Evolutionary conservation across 2,888 invertebrate species (phyloP).

Genomic region (Monopis laevigella): DNA sequence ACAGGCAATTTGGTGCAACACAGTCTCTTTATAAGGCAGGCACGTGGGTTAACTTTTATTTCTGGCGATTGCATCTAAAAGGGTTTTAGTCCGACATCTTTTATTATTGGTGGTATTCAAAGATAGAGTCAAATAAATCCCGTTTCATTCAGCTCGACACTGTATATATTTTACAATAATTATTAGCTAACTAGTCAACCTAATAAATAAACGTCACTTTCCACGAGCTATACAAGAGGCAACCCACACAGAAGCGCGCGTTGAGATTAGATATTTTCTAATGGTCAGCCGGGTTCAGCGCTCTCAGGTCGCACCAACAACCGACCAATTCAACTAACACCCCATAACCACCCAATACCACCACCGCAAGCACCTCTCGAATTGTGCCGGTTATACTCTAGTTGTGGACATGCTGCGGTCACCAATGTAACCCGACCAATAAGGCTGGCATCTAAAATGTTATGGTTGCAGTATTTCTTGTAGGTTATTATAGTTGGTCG

Average conservation of each 20-base stretch:
- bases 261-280: constrained; percentile 36
- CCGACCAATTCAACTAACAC: constrained; percentile 15
- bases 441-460: constrained; percentile 6
- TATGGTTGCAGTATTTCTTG: constrained; percentile 10
- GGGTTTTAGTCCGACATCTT: no score
- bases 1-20: no score
- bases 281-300: constrained; percentile 35
- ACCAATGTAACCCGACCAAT: constrained; percentile 11
- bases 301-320: constrained; percentile 27
- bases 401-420: constrained; percentile 14
- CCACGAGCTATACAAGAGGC: no score
- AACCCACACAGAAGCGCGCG: constrained; percentile 35
- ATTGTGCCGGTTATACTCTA: constrained; percentile 17
- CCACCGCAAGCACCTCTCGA: constrained; percentile 2
- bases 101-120: no score
- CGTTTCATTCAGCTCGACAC: no score
- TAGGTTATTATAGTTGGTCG: constrained; percentile 11
- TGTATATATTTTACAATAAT: no score
- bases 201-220: no score
- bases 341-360: neutral
- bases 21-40: no score
- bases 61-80: no score
- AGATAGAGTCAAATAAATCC: no score
- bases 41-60: no score
- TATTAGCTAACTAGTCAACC: no score